Evolutionary conservation across 2,113 vertebrate genomes (phyloP).

Genomic region (Pollachius pollachius): DNA sequence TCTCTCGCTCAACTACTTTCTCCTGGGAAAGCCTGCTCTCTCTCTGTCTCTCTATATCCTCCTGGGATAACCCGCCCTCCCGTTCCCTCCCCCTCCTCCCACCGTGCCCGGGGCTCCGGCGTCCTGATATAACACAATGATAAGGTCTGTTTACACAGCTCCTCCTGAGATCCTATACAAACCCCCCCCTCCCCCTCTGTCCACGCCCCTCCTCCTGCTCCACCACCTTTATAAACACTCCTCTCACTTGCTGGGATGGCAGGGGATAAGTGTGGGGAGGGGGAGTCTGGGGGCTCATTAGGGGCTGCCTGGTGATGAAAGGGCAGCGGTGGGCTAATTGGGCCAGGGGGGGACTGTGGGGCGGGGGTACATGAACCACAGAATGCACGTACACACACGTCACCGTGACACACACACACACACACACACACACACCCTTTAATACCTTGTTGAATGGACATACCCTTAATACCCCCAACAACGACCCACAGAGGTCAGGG

Average conservation of each 20-base stretch:
- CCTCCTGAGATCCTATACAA: conserved; percentile 32
- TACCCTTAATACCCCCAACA: conserved; percentile 35
- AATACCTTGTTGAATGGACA: conserved; percentile 49
- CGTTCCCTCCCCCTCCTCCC: background rate
- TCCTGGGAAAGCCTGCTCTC: background rate
- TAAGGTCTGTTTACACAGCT: conserved; percentile 55
- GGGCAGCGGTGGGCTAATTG: background rate
- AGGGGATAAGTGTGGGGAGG: background rate
- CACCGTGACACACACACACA: too few species aligned
- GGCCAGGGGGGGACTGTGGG: background rate
- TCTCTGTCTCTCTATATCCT: background rate
- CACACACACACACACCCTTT: conserved; percentile 28
- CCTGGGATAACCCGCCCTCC: background rate
- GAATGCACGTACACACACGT: too few species aligned
- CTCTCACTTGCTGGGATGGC: too few species aligned
- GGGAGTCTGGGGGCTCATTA: background rate
- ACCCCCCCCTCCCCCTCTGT: conserved; percentile 7
- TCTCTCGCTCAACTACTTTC: background rate
- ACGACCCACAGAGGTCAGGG: conserved; percentile 50
- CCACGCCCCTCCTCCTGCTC: background rate
- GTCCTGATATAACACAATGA: conserved; percentile 22
- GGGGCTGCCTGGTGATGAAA: background rate
- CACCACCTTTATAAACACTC: too few species aligned
- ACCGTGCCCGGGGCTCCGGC: background rate
- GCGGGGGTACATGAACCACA: too few species aligned